Evolutionary conservation across 2,113 vertebrate genomes (phyloP), one percentile per base, ranked within the genome.

Genomic region (Heterochromis multidens): DNA sequence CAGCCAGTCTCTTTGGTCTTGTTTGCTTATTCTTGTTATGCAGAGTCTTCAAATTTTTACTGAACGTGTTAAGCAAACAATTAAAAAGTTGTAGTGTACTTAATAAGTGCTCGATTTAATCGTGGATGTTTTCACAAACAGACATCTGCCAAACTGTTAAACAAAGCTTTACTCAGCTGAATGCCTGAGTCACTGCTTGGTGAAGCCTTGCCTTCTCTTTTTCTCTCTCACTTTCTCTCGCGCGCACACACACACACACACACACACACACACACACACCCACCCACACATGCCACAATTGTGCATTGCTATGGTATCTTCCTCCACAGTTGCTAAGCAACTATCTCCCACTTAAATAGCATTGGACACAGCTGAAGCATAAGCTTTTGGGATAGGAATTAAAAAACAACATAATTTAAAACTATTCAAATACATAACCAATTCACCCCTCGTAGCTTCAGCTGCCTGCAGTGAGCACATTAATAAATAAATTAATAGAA

Each of bases 301-400:
- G 79, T 87, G 88, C 87, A 93, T 83, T 85, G 81, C 91, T 83
- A 88, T 90, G 88, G 88, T 91, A 92, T 92, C 83, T 89, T 81
- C 80, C 80, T 77, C 84, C 90, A 87, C 92, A 91, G 95, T 96
- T 96, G 94, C 95, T 94, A 91, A 84, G 96, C 96, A 96, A 96
- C 95, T 82, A 95, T 93, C 85, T 91, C 88, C 92, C 88, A 93
- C 95, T 89, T 89, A 93, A 94, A 94, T 92, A 93, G 93, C 92
- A 90, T 89, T 89, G 89, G 88, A 82, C 56, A 81, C 82, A 80
- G 89, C 76, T 21, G 29, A 77, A 89, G 61, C 9, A 33, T 29
- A 62, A 63, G 87, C 62, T 92, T 91, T 79, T 40, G 57, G 91
- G 80, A 90, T 62, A 43, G 76, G 79, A 92, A 88, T 85, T 76